A percentile compares a stretch with the other conserved stretches of the same genome.
Evolutionary conservation across 1,140 invertebrate species (phyloP).

Genomic region (Ceratosolen solmsi): DNA sequence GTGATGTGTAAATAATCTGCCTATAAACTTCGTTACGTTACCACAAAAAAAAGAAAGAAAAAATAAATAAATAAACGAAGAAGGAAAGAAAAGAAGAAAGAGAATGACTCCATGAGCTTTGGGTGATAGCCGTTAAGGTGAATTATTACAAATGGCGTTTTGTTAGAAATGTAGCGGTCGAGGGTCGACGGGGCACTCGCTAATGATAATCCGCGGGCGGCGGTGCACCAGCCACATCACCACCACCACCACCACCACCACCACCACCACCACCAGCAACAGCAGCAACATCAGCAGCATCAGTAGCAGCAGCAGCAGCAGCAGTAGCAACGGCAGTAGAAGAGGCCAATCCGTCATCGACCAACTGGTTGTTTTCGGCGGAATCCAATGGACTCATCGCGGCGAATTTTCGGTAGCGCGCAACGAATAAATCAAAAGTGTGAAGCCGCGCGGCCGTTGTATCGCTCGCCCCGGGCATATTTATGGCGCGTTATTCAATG

Average conservation of each 20-base stretch:
- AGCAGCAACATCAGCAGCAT: neutral
- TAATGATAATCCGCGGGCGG: slow-evolving; percentile 37
- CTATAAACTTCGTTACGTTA: neutral
- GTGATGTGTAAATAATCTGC: neutral
- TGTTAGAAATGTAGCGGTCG: slow-evolving; percentile 12
- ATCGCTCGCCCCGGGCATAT: slow-evolving; percentile 67
- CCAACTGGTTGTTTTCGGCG: slow-evolving; percentile 51
- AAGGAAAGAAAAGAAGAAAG: no score
- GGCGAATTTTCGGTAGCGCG: slow-evolving; percentile 59
- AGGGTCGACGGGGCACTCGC: slow-evolving; percentile 11
- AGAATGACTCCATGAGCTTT: no score
- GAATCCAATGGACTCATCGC: slow-evolving; percentile 60
- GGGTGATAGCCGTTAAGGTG: neutral
- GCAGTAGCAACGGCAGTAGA: neutral
- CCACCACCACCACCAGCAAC: no score
- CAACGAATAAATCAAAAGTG: slow-evolving; percentile 73
- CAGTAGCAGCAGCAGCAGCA: neutral
- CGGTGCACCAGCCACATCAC: neutral
- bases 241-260: neutral
- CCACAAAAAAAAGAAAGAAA: neutral
- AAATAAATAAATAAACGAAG: no score
- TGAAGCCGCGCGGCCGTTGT: slow-evolving; percentile 62
- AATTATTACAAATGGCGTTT: slow-evolving; percentile 4
- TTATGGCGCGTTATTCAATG: slow-evolving; percentile 73
- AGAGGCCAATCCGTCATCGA: slow-evolving; percentile 47